phyloP scores from a whole-genome alignment of 2,113 vertebrate genomes.

The Sapajus apella region DNA sequence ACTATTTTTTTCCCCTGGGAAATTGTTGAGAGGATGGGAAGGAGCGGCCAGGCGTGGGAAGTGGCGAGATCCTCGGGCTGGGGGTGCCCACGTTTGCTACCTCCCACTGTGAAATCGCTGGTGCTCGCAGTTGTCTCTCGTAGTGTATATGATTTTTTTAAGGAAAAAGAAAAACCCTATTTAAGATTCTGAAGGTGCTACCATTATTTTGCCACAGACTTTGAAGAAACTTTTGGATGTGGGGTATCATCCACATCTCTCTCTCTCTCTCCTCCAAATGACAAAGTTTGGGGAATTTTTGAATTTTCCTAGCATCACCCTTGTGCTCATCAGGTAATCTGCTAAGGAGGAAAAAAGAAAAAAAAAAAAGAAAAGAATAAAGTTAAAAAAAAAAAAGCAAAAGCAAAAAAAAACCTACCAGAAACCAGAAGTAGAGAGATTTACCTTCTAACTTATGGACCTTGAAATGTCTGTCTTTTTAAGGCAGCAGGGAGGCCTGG shows the following conservation, averaged over 20 bases:
- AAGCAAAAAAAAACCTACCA: not conserved
- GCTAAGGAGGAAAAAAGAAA: constrained; percentile 19
- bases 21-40: constrained; percentile 42
- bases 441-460: constrained; percentile 79
- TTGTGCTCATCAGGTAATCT: constrained; percentile 24
- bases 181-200: constrained; percentile 91
- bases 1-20: constrained; percentile 64
- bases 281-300: constrained; percentile 28
- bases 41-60: constrained; percentile 66
- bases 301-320: constrained; percentile 15
- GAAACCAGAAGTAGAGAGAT: constrained; percentile 51
- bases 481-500: not conserved
- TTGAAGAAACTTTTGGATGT: constrained; percentile 45
- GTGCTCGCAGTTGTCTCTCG: constrained; percentile 86
- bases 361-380: not conserved
- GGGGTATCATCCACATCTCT: not conserved
- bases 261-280: constrained; percentile 67
- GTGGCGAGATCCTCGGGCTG: not conserved
- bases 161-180: constrained; percentile 77
- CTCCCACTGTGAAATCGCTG: constrained; percentile 90
- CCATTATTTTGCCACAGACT: constrained; percentile 79
- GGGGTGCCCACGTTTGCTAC: constrained; percentile 82
- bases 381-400: not conserved
- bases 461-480: constrained; percentile 72
- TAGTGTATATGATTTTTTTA: constrained; percentile 84